phyloP scores from a whole-genome alignment of 2,797 vertebrate genomes.

The Hydrocynus forskahlii region DNA sequence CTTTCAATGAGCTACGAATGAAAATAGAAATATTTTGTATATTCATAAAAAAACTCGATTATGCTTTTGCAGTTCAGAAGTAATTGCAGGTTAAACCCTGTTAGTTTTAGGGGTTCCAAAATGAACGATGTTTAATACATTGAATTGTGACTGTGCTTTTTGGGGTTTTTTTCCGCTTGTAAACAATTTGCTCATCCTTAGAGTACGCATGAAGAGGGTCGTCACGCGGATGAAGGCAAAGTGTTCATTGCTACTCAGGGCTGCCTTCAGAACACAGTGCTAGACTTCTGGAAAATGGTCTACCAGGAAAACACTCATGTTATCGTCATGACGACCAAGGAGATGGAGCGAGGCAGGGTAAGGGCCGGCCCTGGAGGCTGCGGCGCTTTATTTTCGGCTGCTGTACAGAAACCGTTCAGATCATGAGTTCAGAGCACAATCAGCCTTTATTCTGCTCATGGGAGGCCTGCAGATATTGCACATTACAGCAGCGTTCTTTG shows the following conservation, averaged over 20 bases:
- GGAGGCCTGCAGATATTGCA: slow-evolving; percentile 4
- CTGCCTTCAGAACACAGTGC: slow-evolving; percentile 85
- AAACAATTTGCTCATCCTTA: slow-evolving; percentile 53
- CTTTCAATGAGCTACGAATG: too few species aligned
- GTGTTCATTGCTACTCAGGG: slow-evolving; percentile 89
- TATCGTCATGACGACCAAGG: slow-evolving; percentile 90
- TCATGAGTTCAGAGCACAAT: slow-evolving; percentile 18
- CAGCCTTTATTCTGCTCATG: slow-evolving; percentile 21
- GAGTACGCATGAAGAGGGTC: slow-evolving; percentile 82
- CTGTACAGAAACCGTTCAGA: neutral
- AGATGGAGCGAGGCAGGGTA: slow-evolving; percentile 86
- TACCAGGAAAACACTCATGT: slow-evolving; percentile 88
- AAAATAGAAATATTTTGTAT: neutral
- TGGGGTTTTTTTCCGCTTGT: neutral
- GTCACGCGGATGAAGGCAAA: slow-evolving; percentile 79
- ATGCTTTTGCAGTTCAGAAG: neutral
- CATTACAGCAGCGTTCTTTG: neutral
- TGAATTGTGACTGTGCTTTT: neutral
- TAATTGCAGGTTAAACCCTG: neutral
- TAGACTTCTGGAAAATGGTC: slow-evolving; percentile 91
- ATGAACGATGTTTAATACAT: neutral
- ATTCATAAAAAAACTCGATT: neutral
- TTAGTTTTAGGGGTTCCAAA: neutral
- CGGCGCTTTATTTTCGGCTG: slow-evolving; percentile 31
- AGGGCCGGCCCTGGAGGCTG: slow-evolving; percentile 52